Evolutionary conservation across 2,113 vertebrate species (phyloP), one percentile per base, ranked within the genome.

Genomic region (Apodemus sylvaticus): DNA sequence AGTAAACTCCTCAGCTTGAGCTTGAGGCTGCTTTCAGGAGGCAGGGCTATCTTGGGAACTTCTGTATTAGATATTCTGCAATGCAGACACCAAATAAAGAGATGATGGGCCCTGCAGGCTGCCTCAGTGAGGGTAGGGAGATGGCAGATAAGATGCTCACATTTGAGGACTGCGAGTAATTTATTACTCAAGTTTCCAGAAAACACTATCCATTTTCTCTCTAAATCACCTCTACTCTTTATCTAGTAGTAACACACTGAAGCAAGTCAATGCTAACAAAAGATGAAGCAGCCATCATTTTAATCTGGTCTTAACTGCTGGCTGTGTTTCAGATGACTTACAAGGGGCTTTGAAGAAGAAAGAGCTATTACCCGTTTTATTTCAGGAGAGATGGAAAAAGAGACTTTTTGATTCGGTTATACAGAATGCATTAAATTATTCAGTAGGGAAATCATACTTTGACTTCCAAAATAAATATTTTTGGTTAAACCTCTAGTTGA

Each of bases 181-280:
- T 93, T 68, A 81, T 86, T 85, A 90, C 42, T 76, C n/a, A 71
- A 66, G 22, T 73, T 51, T 42, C 22, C 92, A 81, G 73, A 42
- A 89, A 90, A 82, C 55, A 60, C 16, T 86, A 19, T 39, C 8
- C 39, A 39, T 87, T 94, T 85, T 60, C 86, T 89, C 36, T 22
- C 36, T 8, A 10, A 93, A 85, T 77, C 87, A 90, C 86, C 36
- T 12, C 82, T 29, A 53, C 39, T 34, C 62, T 95, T 66, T 93
- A 79, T 66, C 87, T 34, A 29, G 36, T 16, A 77, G n/a, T 88
- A 73, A 88, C 0, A 0, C 62, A 92, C 45, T 88, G 51, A 93
- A 94, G 39, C 85, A 90, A 97, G 58, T 17, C 86, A 96, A 91
- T 95, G 42, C 89, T 96, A 97, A 77, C 83, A 94, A 73, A 94